Evolutionary conservation across 2,797 vertebrate genomes (phyloP).

Genomic region (Pseudopleuronectes americanus): DNA sequence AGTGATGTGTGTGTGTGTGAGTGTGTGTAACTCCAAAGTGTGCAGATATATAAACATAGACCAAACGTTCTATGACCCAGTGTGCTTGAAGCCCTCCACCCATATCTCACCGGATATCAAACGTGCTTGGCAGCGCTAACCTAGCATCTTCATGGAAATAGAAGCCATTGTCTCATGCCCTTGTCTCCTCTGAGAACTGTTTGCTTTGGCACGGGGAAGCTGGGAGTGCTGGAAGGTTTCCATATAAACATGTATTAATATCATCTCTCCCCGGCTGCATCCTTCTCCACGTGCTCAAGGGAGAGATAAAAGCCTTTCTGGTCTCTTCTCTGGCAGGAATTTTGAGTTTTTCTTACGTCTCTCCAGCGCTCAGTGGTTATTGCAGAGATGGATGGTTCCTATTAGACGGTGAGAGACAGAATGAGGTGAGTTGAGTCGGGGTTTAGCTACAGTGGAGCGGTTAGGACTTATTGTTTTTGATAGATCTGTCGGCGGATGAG

Average conservation of each 20-base stretch:
- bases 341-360: slow-evolving; percentile 8
- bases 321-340: slow-evolving; percentile 25
- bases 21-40: too few relatives aligned
- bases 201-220: slow-evolving; percentile 54
- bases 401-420: slow-evolving; percentile 60
- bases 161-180: slow-evolving; percentile 45
- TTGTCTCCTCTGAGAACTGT: slow-evolving; percentile 39
- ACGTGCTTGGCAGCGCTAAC: slow-evolving; percentile 10
- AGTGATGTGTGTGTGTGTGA: too few relatives aligned
- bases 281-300: slow-evolving; percentile 1
- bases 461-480: slow-evolving; percentile 33
- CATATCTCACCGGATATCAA: slow-evolving; percentile 23
- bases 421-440: slow-evolving; percentile 60
- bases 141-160: slow-evolving; percentile 12
- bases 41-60: too few relatives aligned
- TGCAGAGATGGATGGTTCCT: slow-evolving; percentile 44
- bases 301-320: slow-evolving; percentile 20
- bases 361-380: slow-evolving; percentile 40
- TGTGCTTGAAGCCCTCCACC: not conserved
- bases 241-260: slow-evolving; percentile 22
- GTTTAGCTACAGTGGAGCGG: slow-evolving; percentile 38
- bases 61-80: not conserved
- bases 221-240: slow-evolving; percentile 22
- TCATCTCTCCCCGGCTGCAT: not conserved
- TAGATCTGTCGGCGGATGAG: slow-evolving; percentile 41